These are phyloP conservation scores for Coenonympha arcania DNA, from an alignment of 2,888 invertebrate genomes.

Conservation along the genomic window DNA sequence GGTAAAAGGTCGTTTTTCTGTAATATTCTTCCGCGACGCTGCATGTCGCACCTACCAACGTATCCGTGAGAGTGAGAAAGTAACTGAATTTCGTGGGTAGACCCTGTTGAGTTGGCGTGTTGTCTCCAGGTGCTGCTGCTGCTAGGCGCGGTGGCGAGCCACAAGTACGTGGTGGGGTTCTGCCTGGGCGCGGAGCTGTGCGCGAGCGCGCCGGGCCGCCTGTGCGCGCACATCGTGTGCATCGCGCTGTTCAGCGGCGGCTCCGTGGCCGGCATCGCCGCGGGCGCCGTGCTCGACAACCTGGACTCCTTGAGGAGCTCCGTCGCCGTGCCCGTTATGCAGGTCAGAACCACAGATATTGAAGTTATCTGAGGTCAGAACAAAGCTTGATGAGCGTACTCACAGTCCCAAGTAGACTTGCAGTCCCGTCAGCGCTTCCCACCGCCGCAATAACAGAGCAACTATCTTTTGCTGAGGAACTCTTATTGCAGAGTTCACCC, in stretches of 20 bases:
- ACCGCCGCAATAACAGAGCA: too few relatives aligned
- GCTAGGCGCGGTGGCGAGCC: constrained; percentile 81
- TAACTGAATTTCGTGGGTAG: neutral
- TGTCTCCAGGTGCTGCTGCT: constrained; percentile 76
- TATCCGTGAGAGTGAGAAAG: too few relatives aligned
- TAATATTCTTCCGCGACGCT: too few relatives aligned
- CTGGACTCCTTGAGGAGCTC: constrained; percentile 63
- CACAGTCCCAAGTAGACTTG: too few relatives aligned
- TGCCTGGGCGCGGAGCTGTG: constrained; percentile 84
- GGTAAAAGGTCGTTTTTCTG: too few relatives aligned
- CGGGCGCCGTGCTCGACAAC: constrained; percentile 77
- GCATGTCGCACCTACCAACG: too few relatives aligned
- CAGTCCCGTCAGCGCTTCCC: too few relatives aligned
- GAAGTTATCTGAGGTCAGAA: too few relatives aligned
- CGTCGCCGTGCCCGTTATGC: constrained; percentile 74
- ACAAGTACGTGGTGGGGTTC: constrained; percentile 87
- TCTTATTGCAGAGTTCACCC: too few relatives aligned
- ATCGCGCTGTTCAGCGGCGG: constrained; percentile 79
- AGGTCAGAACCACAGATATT: too few relatives aligned
- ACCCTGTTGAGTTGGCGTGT: neutral
- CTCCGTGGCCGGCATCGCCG: constrained; percentile 78
- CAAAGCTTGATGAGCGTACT: too few relatives aligned
- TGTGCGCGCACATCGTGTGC: constrained; percentile 72
- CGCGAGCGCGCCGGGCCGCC: constrained; percentile 54
- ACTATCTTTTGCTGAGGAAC: too few relatives aligned